phyloP scores from a whole-genome alignment of 1,140 invertebrate species.

The Ceratina calcarata region DNA sequence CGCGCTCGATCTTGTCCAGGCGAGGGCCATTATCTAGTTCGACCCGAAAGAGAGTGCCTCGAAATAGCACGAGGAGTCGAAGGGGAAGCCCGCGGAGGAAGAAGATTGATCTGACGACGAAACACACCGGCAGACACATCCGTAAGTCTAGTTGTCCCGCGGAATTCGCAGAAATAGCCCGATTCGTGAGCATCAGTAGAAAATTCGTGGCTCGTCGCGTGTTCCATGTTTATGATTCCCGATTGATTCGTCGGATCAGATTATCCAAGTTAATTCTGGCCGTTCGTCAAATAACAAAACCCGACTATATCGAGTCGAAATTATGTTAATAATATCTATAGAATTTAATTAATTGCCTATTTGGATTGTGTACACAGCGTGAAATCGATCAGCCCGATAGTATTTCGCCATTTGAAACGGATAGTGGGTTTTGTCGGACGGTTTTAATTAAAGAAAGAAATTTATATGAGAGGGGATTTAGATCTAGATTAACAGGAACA shows the following conservation, averaged over 20 bases:
- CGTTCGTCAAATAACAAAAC: neutral
- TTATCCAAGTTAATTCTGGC: neutral
- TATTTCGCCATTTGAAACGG: neutral
- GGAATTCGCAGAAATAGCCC: slow-evolving; percentile 2
- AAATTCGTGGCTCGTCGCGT: neutral
- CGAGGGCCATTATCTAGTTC: slow-evolving; percentile 16
- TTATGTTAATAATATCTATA: too few relatives aligned
- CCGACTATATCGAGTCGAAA: neutral
- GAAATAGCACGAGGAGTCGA: slow-evolving; percentile 26
- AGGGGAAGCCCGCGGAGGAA: slow-evolving; percentile 8
- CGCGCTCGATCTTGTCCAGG: slow-evolving; percentile 39
- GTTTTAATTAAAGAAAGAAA: neutral
- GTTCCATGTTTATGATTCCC: neutral
- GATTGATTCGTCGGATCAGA: neutral
- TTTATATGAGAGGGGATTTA: neutral
- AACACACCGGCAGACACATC: slow-evolving; percentile 53
- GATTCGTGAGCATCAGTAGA: neutral
- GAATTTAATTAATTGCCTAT: neutral
- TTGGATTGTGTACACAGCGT: neutral
- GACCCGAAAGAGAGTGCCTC: neutral
- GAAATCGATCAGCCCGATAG: neutral
- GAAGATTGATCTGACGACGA: slow-evolving; percentile 62
- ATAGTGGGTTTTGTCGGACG: neutral
- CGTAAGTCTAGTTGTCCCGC: slow-evolving; percentile 60
- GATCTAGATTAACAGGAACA: neutral